These are phyloP conservation scores for Ameiurus melas DNA, from an alignment of 2,113 vertebrate species.

Conservation along the genomic window DNA sequence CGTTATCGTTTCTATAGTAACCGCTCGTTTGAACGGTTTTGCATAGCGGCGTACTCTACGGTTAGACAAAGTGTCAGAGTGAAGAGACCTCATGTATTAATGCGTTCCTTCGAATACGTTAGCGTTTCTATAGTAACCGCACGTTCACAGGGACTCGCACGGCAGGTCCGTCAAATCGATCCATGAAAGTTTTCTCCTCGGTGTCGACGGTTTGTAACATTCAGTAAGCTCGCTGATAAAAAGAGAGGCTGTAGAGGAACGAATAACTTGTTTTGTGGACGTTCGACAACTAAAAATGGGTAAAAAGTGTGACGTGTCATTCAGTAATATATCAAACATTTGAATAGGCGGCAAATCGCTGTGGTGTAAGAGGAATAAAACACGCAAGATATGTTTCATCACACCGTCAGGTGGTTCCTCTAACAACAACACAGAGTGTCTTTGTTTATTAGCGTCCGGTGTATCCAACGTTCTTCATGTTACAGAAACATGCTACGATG, in stretches of 20 bases:
- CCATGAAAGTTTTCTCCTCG: no score
- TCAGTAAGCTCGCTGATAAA: no score
- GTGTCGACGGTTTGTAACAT: no score
- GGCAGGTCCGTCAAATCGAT: not conserved
- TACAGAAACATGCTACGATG: not conserved
- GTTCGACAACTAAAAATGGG: no score
- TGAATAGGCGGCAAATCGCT: not conserved
- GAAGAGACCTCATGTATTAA: no score
- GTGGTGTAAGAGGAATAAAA: not conserved
- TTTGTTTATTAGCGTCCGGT: no score
- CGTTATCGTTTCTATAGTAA: not conserved
- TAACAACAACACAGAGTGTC: not conserved
- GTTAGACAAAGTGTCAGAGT: no score
- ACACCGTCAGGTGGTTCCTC: not conserved
- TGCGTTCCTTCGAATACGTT: not conserved
- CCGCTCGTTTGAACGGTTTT: not conserved
- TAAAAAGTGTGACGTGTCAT: no score
- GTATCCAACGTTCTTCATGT: no score
- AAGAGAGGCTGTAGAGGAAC: no score
- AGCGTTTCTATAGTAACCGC: no score
- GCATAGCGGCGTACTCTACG: not conserved
- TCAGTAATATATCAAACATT: not conserved
- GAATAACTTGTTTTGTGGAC: no score
- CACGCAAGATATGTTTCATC: not conserved
- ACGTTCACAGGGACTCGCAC: not conserved